Evolutionary conservation across 2,888 invertebrate genomes (phyloP).

Genomic region (Cheilosia variabilis): DNA sequence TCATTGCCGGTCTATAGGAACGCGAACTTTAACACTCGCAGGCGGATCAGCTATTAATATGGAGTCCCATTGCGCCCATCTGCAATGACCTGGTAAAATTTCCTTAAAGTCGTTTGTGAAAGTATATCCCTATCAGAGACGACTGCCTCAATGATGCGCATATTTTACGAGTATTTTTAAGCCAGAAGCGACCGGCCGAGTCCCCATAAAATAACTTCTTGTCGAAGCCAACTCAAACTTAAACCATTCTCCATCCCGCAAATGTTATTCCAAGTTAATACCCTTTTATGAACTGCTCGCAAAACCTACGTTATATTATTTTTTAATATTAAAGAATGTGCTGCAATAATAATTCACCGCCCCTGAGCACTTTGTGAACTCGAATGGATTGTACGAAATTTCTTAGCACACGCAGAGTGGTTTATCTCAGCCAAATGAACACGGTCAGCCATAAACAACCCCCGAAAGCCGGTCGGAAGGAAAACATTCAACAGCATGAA

Average conservation of each 20-base stretch:
- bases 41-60: no score
- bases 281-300: not conserved
- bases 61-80: no score
- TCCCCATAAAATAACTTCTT: no score
- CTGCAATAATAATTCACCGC: constrained; percentile 43
- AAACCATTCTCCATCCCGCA: not conserved
- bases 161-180: no score
- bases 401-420: constrained; percentile 30
- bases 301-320: constrained; percentile 8
- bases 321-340: constrained; percentile 20
- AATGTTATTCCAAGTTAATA: not conserved
- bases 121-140: no score
- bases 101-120: no score
- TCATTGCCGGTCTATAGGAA: no score
- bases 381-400: constrained; percentile 41
- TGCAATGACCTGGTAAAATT: no score
- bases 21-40: no score
- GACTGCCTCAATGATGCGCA: no score
- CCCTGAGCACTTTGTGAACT: constrained; percentile 25
- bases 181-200: no score
- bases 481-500: constrained; percentile 66
- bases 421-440: constrained; percentile 49
- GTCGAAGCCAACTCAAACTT: no score
- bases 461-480: constrained; percentile 27
- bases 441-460: constrained; percentile 33